Conservation (phyloP, 2,113 vertebrate genomes). For the Leucoraja erinaceus region DNA sequence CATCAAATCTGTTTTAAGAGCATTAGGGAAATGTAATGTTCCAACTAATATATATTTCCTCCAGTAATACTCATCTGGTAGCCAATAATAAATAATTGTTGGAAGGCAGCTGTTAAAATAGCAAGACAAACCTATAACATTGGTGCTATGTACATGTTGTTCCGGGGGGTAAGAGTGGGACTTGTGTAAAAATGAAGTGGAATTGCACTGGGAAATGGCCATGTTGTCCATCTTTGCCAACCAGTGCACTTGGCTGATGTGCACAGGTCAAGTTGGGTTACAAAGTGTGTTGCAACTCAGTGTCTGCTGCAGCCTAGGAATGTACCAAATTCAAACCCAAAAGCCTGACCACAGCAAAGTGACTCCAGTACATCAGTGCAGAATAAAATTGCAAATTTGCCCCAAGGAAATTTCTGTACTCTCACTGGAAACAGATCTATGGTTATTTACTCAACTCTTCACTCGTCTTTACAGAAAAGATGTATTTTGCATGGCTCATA, state of each 20-base stretch:
- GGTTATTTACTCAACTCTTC: background rate
- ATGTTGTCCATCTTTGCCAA: background rate
- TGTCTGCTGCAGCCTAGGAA: background rate
- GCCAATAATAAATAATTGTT: background rate
- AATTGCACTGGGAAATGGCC: background rate
- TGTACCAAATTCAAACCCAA: background rate
- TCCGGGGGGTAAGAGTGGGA: no score
- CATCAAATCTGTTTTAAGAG: background rate
- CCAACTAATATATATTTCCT: background rate
- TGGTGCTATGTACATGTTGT: background rate
- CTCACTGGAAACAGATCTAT: background rate
- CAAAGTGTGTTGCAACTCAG: background rate
- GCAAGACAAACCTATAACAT: background rate
- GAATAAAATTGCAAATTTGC: background rate
- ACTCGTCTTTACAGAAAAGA: background rate
- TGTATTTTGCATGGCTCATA: background rate
- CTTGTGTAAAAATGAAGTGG: background rate
- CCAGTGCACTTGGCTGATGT: background rate
- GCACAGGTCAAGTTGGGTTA: background rate
- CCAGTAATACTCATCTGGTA: background rate
- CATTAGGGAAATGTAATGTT: background rate
- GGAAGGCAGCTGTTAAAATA: background rate
- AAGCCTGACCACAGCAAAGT: background rate
- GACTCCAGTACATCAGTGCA: background rate
- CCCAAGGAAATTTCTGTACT: background rate